These are phyloP conservation scores for Magallana ariakensis DNA, from an alignment of 1,140 invertebrate genomes.

Conservation along the genomic window DNA sequence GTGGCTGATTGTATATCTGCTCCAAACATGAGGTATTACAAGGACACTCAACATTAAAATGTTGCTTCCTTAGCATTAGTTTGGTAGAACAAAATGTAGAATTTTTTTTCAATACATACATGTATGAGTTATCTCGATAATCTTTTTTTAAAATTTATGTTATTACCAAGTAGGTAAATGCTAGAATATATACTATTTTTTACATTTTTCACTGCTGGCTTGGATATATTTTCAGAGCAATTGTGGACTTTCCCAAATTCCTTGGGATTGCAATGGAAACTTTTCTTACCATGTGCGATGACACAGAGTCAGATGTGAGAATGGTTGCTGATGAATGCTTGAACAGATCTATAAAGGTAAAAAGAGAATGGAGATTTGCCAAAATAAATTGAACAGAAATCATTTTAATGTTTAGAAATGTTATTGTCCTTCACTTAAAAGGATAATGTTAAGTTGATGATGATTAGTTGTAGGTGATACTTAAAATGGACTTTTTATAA, in stretches of 20 bases:
- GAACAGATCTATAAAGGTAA: constrained; percentile 88
- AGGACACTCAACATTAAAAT: background rate
- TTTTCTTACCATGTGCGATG: constrained; percentile 87
- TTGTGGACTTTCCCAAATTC: constrained; percentile 84
- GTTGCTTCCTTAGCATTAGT: too few relatives aligned
- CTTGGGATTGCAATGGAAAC: constrained; percentile 87
- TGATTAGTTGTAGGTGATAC: too few relatives aligned
- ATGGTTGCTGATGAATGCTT: constrained; percentile 90
- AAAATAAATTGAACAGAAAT: too few relatives aligned
- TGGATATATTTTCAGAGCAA: constrained; percentile 63
- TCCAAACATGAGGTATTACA: constrained; percentile 79
- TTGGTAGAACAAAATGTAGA: too few relatives aligned
- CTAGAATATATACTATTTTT: too few relatives aligned
- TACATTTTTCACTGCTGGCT: background rate
- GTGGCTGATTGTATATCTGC: constrained; percentile 86
- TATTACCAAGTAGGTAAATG: background rate
- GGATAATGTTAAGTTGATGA: too few relatives aligned
- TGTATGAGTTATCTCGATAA: too few relatives aligned
- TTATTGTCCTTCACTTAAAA: too few relatives aligned
- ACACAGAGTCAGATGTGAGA: constrained; percentile 88
- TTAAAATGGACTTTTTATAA: too few relatives aligned
- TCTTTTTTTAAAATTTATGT: background rate
- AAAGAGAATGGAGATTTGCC: background rate
- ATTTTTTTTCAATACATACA: too few relatives aligned
- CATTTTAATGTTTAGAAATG: too few relatives aligned